These are phyloP conservation scores for Stigmatopora argus DNA, from an alignment of 2,113 vertebrate species.

Conservation along the genomic window DNA sequence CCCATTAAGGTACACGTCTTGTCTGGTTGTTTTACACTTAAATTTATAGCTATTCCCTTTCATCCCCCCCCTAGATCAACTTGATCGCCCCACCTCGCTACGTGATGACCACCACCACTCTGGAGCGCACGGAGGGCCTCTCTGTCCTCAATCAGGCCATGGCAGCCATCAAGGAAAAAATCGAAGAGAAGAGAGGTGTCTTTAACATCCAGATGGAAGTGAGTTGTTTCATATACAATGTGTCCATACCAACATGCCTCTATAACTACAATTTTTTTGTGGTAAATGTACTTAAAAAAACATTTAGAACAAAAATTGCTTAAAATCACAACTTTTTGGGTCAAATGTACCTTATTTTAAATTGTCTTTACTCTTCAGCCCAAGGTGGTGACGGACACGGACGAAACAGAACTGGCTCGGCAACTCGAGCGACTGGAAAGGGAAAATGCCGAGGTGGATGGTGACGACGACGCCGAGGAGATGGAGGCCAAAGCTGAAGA, in stretches of 20 bases:
- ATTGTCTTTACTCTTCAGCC: slow-evolving; percentile 65
- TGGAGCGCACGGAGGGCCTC: slow-evolving; percentile 95
- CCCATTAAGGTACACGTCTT: slow-evolving; percentile 84
- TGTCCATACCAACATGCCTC: background rate
- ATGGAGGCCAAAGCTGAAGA: slow-evolving; percentile 97
- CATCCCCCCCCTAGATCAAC: slow-evolving; percentile 77
- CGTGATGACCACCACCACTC: slow-evolving; percentile 97
- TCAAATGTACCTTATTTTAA: background rate
- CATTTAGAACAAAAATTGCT: no score
- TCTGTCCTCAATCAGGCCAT: slow-evolving; percentile 97
- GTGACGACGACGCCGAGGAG: slow-evolving; percentile 93
- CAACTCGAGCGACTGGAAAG: slow-evolving; percentile 92
- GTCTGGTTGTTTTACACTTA: no score
- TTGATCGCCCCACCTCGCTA: slow-evolving; percentile 95
- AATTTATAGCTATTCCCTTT: no score
- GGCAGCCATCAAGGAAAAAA: slow-evolving; percentile 97
- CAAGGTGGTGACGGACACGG: slow-evolving; percentile 96
- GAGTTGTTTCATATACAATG: background rate
- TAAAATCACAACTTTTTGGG: no score
- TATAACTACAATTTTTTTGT: no score
- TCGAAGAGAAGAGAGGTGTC: slow-evolving; percentile 95
- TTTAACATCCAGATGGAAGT: slow-evolving; percentile 99
- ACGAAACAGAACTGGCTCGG: slow-evolving; percentile 92
- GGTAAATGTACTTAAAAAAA: no score
- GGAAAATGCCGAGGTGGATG: slow-evolving; percentile 95